phyloP scores from a whole-genome alignment of 2,113 vertebrate genomes.

The western clawed frog (Xenopus tropicalis) region UCB_Xtro_10.0 CM004448.2:90006001-90006500 shows the following conservation, averaged over 20 bases:
- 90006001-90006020: slow-evolving; percentile 62
- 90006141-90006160: slow-evolving; percentile 91
- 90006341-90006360: slow-evolving; percentile 99
- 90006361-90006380: slow-evolving; percentile 92
- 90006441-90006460: slow-evolving; percentile 75
- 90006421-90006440: slow-evolving; percentile 99
- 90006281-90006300: slow-evolving; percentile 78
- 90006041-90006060: slow-evolving; percentile 58
- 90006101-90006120: slow-evolving; percentile 98
- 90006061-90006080: slow-evolving; percentile 81
- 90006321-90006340: slow-evolving; percentile 89
- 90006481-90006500: slow-evolving; percentile 62
- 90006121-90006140: slow-evolving; percentile 97
- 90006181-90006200: slow-evolving; percentile 91
- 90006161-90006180: slow-evolving; percentile 97
- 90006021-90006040: slow-evolving; percentile 70
- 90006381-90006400: slow-evolving; percentile 95
- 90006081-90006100: slow-evolving; percentile 99
- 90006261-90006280: slow-evolving; percentile 66
- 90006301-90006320: slow-evolving; percentile 83
- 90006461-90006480: slow-evolving; percentile 84
- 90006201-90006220: slow-evolving; percentile 84
- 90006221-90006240: slow-evolving; percentile 89
- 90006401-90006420: slow-evolving; percentile 94
- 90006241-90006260: slow-evolving; percentile 69